Evolutionary conservation across 2,797 vertebrate species (phyloP), one percentile per base, ranked within the genome.

Genomic region (Pygocentrus nattereri): DNA sequence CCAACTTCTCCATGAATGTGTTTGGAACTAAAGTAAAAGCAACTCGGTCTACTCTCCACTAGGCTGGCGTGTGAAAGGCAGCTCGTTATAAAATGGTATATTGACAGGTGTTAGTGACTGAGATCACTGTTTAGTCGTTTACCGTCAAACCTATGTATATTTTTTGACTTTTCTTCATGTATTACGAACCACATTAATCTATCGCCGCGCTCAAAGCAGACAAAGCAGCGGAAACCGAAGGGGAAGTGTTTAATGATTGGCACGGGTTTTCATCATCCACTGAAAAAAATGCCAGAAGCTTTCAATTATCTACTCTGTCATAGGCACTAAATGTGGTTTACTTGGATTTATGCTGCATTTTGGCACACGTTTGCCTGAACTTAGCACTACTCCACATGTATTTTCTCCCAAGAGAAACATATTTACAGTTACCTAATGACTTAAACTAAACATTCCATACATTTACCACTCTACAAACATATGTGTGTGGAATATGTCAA

Each of bases 241-340:
- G 27, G 64, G 80, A 50, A 41, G 31, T 34, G 52, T 79, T 83
- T 79, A 27, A 72, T 76, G 85, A 82, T 83, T 87, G 79, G 76
- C 82, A 80, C 73, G 50, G 73, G 74, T 84, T 85, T 85, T 84
- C 84, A 85, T 85, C 84, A 85, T 85, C 79, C 76, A 77, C 86
- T 34, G 67, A 58, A 82, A 82, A 80, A 86, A 69, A 82, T 44
- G 78, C 67, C 68, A 81, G 68, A 83, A 83, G 81, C 85, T 81
- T 85, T 64, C 79, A 87, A 85, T 81, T 81, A 84, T 84, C 84
- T 82, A 59, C 79, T 71, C 74, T 69, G 70, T 82, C 76, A 82
- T 82, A 82, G 84, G 79, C 78, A 75, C 79, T 79, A 82, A 82
- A 84, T 80, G 79, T 80, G 77, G 79, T 80, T 82, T 76, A 79